Percentiles rank a stretch among this genome's conserved stretches.
Conservation (phyloP, 2,113 vertebrate species). For the Nothoprocta perdicaria region DNA sequence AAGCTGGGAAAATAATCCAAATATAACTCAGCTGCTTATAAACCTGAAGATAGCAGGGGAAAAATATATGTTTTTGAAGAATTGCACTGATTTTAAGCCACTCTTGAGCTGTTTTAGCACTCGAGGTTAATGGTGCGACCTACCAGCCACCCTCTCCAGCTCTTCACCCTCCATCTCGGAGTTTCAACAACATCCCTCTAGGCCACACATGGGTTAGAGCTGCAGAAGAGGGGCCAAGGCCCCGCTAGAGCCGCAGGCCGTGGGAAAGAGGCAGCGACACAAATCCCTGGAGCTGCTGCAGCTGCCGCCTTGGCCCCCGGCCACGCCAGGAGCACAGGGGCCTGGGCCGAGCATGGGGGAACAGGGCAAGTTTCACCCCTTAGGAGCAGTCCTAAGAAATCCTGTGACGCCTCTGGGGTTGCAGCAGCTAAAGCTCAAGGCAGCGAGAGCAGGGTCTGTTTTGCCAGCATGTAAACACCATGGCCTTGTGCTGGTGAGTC, state of each 20-base stretch:
- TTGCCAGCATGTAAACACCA: accelerated
- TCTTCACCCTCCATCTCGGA: background rate
- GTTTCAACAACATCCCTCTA: background rate
- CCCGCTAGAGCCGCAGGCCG: background rate
- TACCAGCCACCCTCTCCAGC: background rate
- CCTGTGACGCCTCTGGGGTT: constrained; percentile 6
- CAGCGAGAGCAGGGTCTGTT: background rate
- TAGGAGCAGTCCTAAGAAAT: background rate
- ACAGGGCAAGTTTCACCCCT: accelerated
- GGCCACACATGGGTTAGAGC: background rate
- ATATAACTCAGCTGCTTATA: constrained; percentile 9
- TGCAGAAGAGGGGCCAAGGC: accelerated
- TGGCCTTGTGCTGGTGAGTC: background rate
- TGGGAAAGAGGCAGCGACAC: background rate
- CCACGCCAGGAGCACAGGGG: background rate
- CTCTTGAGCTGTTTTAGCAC: accelerated
- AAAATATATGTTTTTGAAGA: background rate
- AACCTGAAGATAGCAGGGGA: background rate
- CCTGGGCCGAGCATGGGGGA: background rate
- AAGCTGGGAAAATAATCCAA: constrained; percentile 39
- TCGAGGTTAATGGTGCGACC: accelerated
- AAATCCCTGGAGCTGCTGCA: background rate
- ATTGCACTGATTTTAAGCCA: background rate
- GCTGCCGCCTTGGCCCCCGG: background rate
- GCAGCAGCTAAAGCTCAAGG: background rate